Conservation (phyloP, 2,797 vertebrate genomes). For the Bovichtus variegatus region DNA sequence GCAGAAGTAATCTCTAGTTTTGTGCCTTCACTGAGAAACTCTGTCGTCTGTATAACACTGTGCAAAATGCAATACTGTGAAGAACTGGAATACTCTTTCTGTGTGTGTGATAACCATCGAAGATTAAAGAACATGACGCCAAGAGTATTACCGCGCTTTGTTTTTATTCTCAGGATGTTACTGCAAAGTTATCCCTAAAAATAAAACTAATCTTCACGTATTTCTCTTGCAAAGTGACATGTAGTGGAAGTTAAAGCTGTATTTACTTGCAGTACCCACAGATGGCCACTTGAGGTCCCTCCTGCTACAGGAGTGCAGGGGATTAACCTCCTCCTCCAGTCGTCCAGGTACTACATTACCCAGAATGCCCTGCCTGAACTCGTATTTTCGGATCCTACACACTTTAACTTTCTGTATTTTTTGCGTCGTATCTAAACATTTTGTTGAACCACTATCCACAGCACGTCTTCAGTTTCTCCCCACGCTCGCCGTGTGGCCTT, state of each 20-base stretch:
- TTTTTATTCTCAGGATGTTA: neutral
- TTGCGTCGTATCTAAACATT: too few species aligned
- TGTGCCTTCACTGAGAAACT: slow-evolving; percentile 80
- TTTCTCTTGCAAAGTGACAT: too few species aligned
- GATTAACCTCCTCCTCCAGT: too few species aligned
- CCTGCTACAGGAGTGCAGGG: neutral
- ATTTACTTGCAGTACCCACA: slow-evolving; percentile 20
- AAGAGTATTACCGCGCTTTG: accelerated
- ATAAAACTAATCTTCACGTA: neutral
- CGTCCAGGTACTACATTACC: neutral
- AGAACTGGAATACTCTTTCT: slow-evolving; percentile 55
- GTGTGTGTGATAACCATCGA: slow-evolving; percentile 62
- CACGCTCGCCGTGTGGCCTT: accelerated
- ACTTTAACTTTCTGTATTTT: neutral
- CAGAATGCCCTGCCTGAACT: neutral
- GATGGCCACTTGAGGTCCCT: neutral
- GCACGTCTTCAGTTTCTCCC: neutral
- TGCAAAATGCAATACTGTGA: slow-evolving; percentile 81
- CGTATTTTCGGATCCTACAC: neutral
- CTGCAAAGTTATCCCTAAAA: neutral
- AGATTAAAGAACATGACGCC: slow-evolving; percentile 67
- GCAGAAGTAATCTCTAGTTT: slow-evolving; percentile 75
- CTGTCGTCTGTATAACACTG: slow-evolving; percentile 77
- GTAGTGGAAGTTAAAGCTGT: too few species aligned
- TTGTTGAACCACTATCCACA: neutral